These are phyloP conservation scores for Xiphophorus maculatus DNA, from an alignment of 2,113 vertebrate species.

Conservation along the genomic window DNA sequence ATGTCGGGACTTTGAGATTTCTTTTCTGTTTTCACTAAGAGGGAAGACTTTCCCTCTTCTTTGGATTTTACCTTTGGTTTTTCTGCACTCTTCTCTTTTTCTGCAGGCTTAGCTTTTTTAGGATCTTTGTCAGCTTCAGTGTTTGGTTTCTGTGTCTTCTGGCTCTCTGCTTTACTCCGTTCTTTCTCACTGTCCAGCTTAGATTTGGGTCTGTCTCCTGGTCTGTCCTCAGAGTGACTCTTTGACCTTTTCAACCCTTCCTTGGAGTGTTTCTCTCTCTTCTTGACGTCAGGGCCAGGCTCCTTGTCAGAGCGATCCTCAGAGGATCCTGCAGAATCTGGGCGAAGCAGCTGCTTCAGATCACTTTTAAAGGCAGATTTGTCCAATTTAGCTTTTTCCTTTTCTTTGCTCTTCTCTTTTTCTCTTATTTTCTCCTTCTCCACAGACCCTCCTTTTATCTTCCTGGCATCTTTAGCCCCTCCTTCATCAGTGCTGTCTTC, in stretches of 20 bases:
- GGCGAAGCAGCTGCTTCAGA: constrained; percentile 81
- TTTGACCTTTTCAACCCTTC: constrained; percentile 84
- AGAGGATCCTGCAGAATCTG: constrained; percentile 80
- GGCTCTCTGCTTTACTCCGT: constrained; percentile 79
- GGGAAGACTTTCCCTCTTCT: constrained; percentile 79
- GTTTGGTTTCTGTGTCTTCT: constrained; percentile 78
- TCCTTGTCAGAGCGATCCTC: constrained; percentile 89
- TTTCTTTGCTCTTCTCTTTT: constrained; percentile 73
- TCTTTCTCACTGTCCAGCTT: constrained; percentile 83
- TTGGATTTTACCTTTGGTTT: constrained; percentile 83
- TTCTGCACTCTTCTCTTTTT: constrained; percentile 81
- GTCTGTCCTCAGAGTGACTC: constrained; percentile 83
- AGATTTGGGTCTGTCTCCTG: constrained; percentile 82
- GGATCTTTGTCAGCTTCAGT: constrained; percentile 82
- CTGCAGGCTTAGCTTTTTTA: constrained; percentile 80
- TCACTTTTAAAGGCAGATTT: constrained; percentile 80
- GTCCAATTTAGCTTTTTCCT: constrained; percentile 83
- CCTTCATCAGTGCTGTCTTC: constrained; percentile 81
- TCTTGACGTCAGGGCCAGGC: constrained; percentile 78
- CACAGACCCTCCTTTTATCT: constrained; percentile 70
- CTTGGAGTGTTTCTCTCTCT: constrained; percentile 83
- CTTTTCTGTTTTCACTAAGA: constrained; percentile 80
- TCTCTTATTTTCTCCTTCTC: constrained; percentile 79
- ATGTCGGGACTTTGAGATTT: constrained; percentile 78
- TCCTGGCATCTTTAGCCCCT: constrained; percentile 84